Evolutionary conservation across 2,888 invertebrate species (phyloP).

Genomic region (Agrotis exclamationis): DNA sequence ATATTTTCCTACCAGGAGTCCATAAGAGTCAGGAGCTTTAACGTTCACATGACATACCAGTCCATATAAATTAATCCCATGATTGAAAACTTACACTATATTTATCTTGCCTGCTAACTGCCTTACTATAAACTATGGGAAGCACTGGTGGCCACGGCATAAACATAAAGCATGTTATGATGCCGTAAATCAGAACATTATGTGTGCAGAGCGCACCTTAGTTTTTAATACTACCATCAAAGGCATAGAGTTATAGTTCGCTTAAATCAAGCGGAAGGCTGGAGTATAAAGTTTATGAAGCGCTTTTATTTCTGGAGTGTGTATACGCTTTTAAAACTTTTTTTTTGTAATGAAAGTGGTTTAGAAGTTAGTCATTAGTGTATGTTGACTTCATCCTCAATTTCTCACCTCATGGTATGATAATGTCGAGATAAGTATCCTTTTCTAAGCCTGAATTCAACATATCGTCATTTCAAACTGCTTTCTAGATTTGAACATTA

Average conservation of each 20-base stretch:
- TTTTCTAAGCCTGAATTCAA: too few relatives aligned
- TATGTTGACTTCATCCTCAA: not conserved
- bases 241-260: slow-evolving; percentile 50
- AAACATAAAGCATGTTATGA: slow-evolving; percentile 58
- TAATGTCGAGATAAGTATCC: not conserved
- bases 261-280: slow-evolving; percentile 52
- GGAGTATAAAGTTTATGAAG: slow-evolving; percentile 35
- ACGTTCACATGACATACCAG: not conserved
- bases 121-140: slow-evolving; percentile 40
- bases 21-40: not conserved
- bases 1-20: not conserved
- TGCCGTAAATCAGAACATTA: slow-evolving; percentile 55
- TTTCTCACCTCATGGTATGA: not conserved
- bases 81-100: slow-evolving; percentile 40
- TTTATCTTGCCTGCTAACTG: slow-evolving; percentile 39
- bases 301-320: slow-evolving; percentile 34
- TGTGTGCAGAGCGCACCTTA: slow-evolving; percentile 49
- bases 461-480: slow-evolving; percentile 5
- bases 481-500: slow-evolving; percentile 53
- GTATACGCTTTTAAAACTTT: not conserved
- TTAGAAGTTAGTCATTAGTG: not conserved
- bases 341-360: not conserved
- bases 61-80: not conserved
- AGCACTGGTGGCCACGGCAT: slow-evolving; percentile 31
- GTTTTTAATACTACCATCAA: slow-evolving; percentile 59